Percentiles rank a stretch among this genome's conserved stretches.
Evolutionary conservation across 2,888 invertebrate genomes (phyloP).

Genomic region (Stomorhina lunata): DNA sequence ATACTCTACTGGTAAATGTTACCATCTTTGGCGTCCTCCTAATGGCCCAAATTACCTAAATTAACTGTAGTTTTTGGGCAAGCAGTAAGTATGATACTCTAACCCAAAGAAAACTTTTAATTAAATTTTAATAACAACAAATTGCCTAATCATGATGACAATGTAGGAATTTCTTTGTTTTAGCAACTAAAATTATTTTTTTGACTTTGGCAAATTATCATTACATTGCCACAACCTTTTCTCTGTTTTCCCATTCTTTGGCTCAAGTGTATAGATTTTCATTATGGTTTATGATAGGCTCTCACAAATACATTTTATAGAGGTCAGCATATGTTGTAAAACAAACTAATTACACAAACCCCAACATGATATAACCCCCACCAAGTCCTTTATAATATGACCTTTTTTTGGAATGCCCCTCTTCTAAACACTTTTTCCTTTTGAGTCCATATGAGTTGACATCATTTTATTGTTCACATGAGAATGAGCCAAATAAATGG

Average conservation of each 20-base stretch:
- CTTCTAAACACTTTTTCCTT: background rate
- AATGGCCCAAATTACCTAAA: too few species aligned
- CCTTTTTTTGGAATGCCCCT: background rate
- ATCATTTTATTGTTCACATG: slow-evolving; percentile 15
- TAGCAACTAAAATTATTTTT: background rate
- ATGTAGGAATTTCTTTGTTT: background rate
- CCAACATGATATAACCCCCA: background rate
- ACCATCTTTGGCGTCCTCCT: too few species aligned
- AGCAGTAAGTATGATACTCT: too few species aligned
- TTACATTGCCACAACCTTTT: background rate
- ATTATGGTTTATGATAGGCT: slow-evolving; percentile 12
- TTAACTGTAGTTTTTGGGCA: too few species aligned
- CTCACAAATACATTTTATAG: slow-evolving; percentile 1
- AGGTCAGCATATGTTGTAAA: slow-evolving; percentile 52
- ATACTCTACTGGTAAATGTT: too few species aligned
- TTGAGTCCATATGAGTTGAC: slow-evolving; percentile 13
- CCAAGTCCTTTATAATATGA: background rate
- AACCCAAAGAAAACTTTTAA: slow-evolving; percentile 12
- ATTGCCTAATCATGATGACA: slow-evolving; percentile 24
- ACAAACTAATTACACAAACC: slow-evolving; percentile 43
- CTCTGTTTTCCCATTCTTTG: too few species aligned
- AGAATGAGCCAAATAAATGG: background rate
- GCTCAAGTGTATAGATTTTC: background rate
- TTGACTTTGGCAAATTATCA: background rate
- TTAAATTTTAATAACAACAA: slow-evolving; percentile 24